Conservation (phyloP, 2,888 invertebrate genomes). For the Lochmaea capreae region DNA sequence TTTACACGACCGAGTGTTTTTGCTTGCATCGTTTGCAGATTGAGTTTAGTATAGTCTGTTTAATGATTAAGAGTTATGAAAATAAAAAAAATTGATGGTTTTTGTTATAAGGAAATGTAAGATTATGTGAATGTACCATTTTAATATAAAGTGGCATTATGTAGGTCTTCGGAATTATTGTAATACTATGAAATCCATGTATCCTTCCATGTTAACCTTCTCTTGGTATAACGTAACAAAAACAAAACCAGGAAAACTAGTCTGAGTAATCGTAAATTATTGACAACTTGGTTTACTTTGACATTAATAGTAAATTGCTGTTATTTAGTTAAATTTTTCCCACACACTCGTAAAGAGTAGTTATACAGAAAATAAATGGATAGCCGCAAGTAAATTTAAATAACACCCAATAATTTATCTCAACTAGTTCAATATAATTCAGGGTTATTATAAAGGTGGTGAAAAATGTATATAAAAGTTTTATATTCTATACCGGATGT, state of each 20-base stretch:
- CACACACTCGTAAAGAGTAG: not conserved
- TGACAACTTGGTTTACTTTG: not conserved
- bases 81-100: too few species aligned
- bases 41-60: too few species aligned
- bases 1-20: too few species aligned
- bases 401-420: constrained; percentile 14
- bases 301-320: not conserved
- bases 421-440: not conserved
- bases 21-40: too few species aligned
- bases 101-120: too few species aligned
- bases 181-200: too few species aligned
- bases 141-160: too few species aligned
- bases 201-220: too few species aligned
- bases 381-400: constrained; percentile 9
- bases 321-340: constrained; percentile 1
- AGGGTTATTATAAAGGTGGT: not conserved
- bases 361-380: constrained; percentile 15
- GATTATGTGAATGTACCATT: too few species aligned
- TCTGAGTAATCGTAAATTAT: not conserved
- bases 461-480: not conserved
- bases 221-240: not conserved
- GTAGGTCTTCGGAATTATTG: too few species aligned
- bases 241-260: constrained; percentile 1
- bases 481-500: too few species aligned
- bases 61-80: too few species aligned